phyloP scores from a whole-genome alignment of 2,113 vertebrate species.

The human region DNA sequence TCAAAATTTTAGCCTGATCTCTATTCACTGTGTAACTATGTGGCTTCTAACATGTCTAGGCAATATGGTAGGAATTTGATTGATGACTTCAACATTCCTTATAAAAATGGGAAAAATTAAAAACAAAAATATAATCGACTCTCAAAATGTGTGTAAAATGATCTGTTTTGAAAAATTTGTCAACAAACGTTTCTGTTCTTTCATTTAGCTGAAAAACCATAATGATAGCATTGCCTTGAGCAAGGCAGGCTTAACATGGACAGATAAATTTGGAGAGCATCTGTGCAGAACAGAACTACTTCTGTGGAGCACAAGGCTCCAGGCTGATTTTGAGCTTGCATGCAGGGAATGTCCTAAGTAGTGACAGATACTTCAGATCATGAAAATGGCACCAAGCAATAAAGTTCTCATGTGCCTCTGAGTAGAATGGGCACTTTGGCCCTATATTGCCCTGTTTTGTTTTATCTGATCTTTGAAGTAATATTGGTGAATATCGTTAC shows the following conservation, averaged over 20 bases:
- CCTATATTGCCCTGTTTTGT: neutral
- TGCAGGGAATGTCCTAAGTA: neutral
- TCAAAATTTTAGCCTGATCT: neutral
- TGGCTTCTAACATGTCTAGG: neutral
- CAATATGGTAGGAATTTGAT: neutral
- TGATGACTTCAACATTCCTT: neutral
- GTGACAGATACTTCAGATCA: slow-evolving; percentile 6
- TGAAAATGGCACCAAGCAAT: neutral
- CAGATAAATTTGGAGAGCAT: slow-evolving; percentile 21
- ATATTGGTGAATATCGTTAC: neutral
- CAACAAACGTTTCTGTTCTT: neutral
- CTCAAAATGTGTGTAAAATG: neutral
- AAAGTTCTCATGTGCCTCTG: neutral
- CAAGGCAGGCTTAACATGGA: neutral
- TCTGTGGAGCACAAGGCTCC: neutral
- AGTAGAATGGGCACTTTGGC: neutral
- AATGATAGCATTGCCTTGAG: neutral
- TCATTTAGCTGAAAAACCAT: neutral
- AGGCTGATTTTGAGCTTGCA: slow-evolving; percentile 1
- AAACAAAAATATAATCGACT: neutral
- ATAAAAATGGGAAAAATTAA: neutral
- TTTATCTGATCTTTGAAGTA: neutral
- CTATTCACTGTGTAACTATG: neutral
- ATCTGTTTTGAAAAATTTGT: slow-evolving; percentile 19
- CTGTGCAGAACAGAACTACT: neutral